Evolutionary conservation across 2,113 vertebrate species (phyloP).

Genomic region (Mustela lutreola): DNA sequence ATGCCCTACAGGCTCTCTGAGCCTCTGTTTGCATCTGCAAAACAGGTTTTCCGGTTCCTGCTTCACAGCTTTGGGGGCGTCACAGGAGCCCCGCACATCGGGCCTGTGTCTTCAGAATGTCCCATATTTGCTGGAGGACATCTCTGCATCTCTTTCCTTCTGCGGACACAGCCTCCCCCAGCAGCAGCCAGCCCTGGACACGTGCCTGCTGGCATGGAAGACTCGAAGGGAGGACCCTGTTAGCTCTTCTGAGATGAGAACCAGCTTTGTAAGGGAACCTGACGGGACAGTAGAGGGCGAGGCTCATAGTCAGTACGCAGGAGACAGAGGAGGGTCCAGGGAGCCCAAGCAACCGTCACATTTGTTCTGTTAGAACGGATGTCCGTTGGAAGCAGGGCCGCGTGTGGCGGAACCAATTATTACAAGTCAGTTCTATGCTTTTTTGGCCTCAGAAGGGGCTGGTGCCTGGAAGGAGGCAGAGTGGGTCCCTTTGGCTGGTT

Average conservation of each 20-base stretch:
- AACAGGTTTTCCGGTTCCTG: neutral
- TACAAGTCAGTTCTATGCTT: neutral
- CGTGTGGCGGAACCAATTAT: fast-evolving
- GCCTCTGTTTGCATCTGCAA: neutral
- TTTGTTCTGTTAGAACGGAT: neutral
- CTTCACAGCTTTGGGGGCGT: neutral
- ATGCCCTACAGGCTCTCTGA: neutral
- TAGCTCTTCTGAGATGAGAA: neutral
- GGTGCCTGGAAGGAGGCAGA: neutral
- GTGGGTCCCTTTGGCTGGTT: neutral
- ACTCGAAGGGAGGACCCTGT: no score
- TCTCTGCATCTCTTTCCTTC: neutral
- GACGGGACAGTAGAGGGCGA: neutral
- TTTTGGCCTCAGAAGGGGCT: fast-evolving
- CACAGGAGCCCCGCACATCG: fast-evolving
- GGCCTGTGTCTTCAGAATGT: neutral
- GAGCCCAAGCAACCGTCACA: fast-evolving
- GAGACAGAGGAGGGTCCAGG: neutral
- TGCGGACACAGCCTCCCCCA: neutral
- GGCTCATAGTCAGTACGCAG: fast-evolving
- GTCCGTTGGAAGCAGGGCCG: neutral
- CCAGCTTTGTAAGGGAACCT: neutral
- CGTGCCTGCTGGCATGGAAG: fast-evolving
- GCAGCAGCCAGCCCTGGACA: neutral
- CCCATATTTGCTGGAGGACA: neutral